Base-by-base conservation (phyloP, 2,113 vertebrate genomes). In the Seriola rivoliana region DNA sequence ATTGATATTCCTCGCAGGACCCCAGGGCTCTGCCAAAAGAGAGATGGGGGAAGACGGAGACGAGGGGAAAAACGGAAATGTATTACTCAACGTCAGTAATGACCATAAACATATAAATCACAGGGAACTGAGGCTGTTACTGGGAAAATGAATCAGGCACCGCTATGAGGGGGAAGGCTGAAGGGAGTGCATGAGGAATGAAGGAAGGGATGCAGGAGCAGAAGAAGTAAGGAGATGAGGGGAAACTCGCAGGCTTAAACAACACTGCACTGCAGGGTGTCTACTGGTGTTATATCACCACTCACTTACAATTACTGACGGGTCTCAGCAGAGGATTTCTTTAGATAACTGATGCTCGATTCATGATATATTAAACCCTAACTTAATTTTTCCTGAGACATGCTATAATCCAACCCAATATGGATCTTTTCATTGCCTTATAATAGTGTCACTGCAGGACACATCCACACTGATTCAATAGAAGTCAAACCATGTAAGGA, bases 71-170 rank as follows among this genome's bases (percentile, higher is more conserved):
- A 92, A 80, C 69, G 80, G 75, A 93, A 94, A 94, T 85, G 89
- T 93, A 96, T 95, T 94, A 94, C 91, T 95, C 94, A 93, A 93
- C 71, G 91, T 95, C 94, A 92, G 92, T 90, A 94, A 94, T 93
- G 94, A 91, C 91, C 90, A 94, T 95, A 95, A 95, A 95, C 95
- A 96, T 95, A 96, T 96, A 95, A 95, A 95, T 95, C 95, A 96
- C 87, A 42, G 62, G 80, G 76, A 88, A 89, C 81, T 80, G 74
- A 84, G 83, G 85, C 89, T n/a, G 85, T 78, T 91, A 68, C 81
- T 52, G 83, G 73, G 89, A 87, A 91, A 94, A 94, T 92, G 91
- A 94, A 90, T 88, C 86, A 84, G 91, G 83, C 68, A 62, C 76
- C 8, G 80, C 78, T 85, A 46, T 62, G 67, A 78, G 78, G 76